Conservation (phyloP, 2,797 vertebrate species). For the Thripadectes ignobilis region DNA sequence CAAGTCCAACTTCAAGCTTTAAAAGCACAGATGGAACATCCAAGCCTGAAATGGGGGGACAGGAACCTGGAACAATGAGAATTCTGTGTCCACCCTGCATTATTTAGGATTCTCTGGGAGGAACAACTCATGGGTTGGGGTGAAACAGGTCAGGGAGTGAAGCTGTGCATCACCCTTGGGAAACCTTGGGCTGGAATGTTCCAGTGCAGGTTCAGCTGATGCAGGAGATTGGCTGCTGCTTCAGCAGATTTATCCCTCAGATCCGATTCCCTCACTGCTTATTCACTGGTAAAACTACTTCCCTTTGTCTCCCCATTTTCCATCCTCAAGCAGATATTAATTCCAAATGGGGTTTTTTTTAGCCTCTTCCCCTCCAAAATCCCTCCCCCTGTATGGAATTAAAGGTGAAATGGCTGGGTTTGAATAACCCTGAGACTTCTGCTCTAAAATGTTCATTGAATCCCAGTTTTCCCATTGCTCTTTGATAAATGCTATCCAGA, state of each 20-base stretch:
- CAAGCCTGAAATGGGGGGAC: neutral
- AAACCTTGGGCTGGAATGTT: neutral
- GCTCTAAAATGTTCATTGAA: neutral
- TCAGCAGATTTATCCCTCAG: neutral
- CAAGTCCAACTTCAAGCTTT: too few species aligned
- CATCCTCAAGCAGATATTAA: rapidly evolving
- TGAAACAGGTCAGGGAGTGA: neutral
- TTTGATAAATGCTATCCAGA: neutral
- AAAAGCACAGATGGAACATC: neutral
- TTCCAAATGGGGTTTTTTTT: neutral
- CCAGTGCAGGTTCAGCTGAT: neutral
- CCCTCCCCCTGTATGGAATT: neutral
- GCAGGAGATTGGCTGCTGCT: neutral
- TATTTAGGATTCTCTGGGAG: neutral
- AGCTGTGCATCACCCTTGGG: neutral
- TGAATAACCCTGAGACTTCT: neutral
- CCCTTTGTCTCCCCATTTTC: neutral
- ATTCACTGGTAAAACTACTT: neutral
- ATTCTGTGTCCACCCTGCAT: neutral
- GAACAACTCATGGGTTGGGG: neutral
- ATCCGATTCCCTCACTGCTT: neutral
- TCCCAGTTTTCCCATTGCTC: neutral
- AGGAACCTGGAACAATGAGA: neutral
- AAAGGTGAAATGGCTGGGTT: rapidly evolving
- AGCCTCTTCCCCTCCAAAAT: neutral